Percentiles rank a stretch among this genome's conserved stretches.
Conservation (phyloP, 2,888 invertebrate species). For the Mesochorus sp. region DNA sequence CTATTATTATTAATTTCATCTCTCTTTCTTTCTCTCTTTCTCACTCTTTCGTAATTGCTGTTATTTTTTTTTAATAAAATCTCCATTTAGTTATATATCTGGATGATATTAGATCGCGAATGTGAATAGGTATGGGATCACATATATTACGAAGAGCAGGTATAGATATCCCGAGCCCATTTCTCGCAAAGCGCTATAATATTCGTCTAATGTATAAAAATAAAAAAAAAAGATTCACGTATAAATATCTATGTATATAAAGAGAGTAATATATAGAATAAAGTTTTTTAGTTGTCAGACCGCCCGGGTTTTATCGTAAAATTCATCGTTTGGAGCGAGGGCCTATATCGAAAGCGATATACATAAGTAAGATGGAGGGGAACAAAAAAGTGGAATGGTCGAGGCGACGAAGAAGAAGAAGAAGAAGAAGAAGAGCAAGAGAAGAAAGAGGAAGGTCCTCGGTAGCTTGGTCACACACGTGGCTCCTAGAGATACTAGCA, state of each 20-base stretch:
- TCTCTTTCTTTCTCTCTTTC: constrained; percentile 29
- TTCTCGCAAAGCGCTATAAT: constrained; percentile 28
- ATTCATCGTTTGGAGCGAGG: constrained; percentile 54
- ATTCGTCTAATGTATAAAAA: constrained; percentile 32
- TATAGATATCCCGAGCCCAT: constrained; percentile 27
- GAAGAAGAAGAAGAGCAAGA: neutral
- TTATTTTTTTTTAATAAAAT: constrained; percentile 16
- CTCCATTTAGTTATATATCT: neutral
- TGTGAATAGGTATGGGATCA: constrained; percentile 37
- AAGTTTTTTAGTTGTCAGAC: constrained; percentile 29
- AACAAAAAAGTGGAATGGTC: constrained; percentile 17
- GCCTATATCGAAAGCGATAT: constrained; percentile 49
- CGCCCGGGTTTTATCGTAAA: constrained; percentile 59
- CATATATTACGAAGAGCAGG: constrained; percentile 55
- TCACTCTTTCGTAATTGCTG: neutral
- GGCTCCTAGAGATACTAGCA: constrained; percentile 67
- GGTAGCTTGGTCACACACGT: constrained; percentile 57
- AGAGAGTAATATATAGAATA: neutral
- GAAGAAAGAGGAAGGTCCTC: constrained; percentile 14
- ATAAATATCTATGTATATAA: constrained; percentile 2
- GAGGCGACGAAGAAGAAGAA: constrained; percentile 16
- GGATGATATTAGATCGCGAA: constrained; percentile 23
- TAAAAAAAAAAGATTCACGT: constrained; percentile 19
- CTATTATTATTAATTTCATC: neutral
- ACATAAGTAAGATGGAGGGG: constrained; percentile 9